phyloP scores from a whole-genome alignment of 1,140 invertebrate genomes.

The Chelonus insularis region DNA sequence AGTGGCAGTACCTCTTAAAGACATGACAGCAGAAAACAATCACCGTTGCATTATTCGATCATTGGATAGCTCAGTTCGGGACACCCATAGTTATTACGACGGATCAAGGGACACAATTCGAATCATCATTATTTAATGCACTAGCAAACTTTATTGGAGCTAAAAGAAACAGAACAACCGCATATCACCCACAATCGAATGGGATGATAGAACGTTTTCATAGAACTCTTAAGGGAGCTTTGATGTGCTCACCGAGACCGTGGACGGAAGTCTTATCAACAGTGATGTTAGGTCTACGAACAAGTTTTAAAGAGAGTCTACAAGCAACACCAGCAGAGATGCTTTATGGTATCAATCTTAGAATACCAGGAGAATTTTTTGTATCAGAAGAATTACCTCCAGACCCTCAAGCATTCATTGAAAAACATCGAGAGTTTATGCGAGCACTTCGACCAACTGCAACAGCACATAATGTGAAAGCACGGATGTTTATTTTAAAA shows the following conservation, averaged over 20 bases:
- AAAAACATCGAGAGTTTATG: slow-evolving; percentile 21
- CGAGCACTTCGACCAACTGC: slow-evolving; percentile 19
- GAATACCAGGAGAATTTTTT: slow-evolving; percentile 48
- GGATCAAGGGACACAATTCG: slow-evolving; percentile 22
- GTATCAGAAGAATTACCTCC: background rate
- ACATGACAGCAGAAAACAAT: slow-evolving; percentile 10
- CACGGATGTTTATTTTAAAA: background rate
- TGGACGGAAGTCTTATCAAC: slow-evolving; percentile 18
- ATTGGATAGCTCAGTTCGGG: slow-evolving; percentile 48
- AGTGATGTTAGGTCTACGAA: slow-evolving; percentile 28
- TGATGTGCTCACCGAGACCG: slow-evolving; percentile 25
- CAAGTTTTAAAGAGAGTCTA: slow-evolving; percentile 34
- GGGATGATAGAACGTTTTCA: slow-evolving; percentile 26
- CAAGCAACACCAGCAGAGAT: slow-evolving; percentile 42
- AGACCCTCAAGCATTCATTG: slow-evolving; percentile 12
- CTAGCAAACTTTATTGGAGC: slow-evolving; percentile 11
- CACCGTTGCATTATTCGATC: slow-evolving; percentile 32
- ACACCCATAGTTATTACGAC: slow-evolving; percentile 29
- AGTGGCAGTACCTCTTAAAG: slow-evolving; percentile 44
- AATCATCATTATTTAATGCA: slow-evolving; percentile 19
- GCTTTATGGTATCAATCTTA: slow-evolving; percentile 36
- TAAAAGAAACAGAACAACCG: slow-evolving; percentile 23
- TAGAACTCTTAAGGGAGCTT: slow-evolving; percentile 28
- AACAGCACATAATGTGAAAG: slow-evolving; percentile 27
- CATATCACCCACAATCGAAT: slow-evolving; percentile 37